Conservation (phyloP, 2,113 vertebrate species). For the Phalacrocorax aristotelis region DNA sequence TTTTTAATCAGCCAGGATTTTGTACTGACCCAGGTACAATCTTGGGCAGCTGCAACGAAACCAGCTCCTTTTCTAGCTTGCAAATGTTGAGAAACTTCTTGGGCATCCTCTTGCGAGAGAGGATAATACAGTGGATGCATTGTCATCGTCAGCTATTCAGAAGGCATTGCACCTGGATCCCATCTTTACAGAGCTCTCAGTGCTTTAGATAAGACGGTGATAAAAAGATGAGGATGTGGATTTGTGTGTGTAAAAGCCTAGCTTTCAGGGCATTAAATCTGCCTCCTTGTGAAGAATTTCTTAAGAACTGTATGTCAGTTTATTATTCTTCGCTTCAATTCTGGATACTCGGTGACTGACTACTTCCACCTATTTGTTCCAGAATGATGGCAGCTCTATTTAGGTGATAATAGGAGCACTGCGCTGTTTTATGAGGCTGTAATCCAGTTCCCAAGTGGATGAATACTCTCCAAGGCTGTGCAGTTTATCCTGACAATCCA, state of each 20-base stretch:
- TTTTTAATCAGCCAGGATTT: conserved; percentile 4
- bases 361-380: conserved; percentile 60
- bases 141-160: conserved; percentile 19
- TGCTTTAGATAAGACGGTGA: neutral
- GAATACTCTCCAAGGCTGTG: neutral
- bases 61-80: neutral
- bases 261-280: conserved; percentile 41
- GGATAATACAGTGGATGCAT: neutral
- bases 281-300: conserved; percentile 19
- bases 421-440: conserved; percentile 51
- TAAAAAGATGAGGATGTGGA: conserved; percentile 41
- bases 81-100: neutral
- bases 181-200: neutral
- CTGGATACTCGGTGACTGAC: neutral
- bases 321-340: neutral
- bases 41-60: neutral
- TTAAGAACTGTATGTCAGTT: neutral
- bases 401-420: conserved; percentile 43
- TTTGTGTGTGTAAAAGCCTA: conserved; percentile 14
- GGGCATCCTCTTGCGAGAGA: neutral
- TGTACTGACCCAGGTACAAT: neutral
- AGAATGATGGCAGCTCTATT: conserved; percentile 59
- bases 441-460: conserved; percentile 58
- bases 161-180: neutral
- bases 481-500: conserved; percentile 48